Conservation (phyloP, 2,797 vertebrate genomes). For the Chromobotia macracanthus region DNA sequence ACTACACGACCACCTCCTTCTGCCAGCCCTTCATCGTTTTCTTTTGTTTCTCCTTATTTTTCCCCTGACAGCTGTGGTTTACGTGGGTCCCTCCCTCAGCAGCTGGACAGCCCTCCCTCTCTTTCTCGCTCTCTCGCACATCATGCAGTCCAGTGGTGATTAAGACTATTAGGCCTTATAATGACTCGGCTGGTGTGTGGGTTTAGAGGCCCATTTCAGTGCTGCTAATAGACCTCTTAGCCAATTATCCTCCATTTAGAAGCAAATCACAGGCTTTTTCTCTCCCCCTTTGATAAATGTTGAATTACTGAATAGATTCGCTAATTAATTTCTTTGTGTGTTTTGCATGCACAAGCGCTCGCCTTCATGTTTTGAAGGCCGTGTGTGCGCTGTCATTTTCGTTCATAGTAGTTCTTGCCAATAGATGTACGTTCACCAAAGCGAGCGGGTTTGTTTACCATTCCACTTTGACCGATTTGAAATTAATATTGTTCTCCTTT, state of each 20-base stretch:
- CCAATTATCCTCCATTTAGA: slow-evolving; percentile 96
- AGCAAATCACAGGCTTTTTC: slow-evolving; percentile 96
- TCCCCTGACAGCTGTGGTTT: slow-evolving; percentile 55
- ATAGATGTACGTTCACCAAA: slow-evolving; percentile 26
- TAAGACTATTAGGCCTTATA: slow-evolving; percentile 97
- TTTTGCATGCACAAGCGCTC: slow-evolving; percentile 51
- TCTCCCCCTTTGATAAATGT: slow-evolving; percentile 83
- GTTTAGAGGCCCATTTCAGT: slow-evolving; percentile 96
- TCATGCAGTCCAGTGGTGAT: slow-evolving; percentile 82
- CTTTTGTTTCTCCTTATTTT: slow-evolving; percentile 23
- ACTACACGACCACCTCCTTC: slow-evolving; percentile 18
- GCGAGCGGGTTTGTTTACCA: slow-evolving; percentile 31
- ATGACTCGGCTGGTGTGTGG: slow-evolving; percentile 84
- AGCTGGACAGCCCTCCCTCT: slow-evolving; percentile 51
- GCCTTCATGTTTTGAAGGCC: slow-evolving; percentile 28
- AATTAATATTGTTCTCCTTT: slow-evolving; percentile 29
- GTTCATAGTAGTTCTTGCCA: slow-evolving; percentile 25
- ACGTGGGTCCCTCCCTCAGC: slow-evolving; percentile 63
- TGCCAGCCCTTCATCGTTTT: neutral
- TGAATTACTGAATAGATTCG: slow-evolving; percentile 93
- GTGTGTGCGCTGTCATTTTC: slow-evolving; percentile 61
- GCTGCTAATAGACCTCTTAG: slow-evolving; percentile 97
- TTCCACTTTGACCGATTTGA: slow-evolving; percentile 29
- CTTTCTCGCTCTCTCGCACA: neutral
- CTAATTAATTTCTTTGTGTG: slow-evolving; percentile 90